phyloP scores from a whole-genome alignment of 2,888 invertebrate genomes.

The Xestia ashworthii region DNA sequence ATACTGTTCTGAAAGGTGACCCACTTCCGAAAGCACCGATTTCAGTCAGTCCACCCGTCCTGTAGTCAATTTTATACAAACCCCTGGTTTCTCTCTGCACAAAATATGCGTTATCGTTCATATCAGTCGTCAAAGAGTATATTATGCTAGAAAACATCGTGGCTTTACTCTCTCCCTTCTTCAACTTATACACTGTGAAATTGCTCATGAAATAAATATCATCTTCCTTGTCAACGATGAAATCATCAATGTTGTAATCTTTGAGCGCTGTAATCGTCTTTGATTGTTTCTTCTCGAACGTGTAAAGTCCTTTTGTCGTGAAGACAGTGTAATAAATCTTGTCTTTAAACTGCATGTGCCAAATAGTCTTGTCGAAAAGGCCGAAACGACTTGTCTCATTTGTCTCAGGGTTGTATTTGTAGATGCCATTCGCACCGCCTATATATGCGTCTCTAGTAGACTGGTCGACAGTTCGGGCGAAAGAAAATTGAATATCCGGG shows the following conservation, averaged over 20 bases:
- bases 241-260: constrained; percentile 80
- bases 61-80: constrained; percentile 78
- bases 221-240: constrained; percentile 77
- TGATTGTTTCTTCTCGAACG: constrained; percentile 72
- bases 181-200: constrained; percentile 74
- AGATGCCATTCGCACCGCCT: constrained; percentile 78
- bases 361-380: constrained; percentile 77
- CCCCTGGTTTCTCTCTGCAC: constrained; percentile 76
- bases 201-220: constrained; percentile 82
- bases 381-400: constrained; percentile 72
- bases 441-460: constrained; percentile 76
- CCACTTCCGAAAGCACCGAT: constrained; percentile 78
- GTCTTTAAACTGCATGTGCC: constrained; percentile 80
- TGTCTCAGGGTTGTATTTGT: constrained; percentile 72
- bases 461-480: constrained; percentile 80
- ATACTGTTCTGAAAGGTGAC: constrained; percentile 74
- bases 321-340: constrained; percentile 79
- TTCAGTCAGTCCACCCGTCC: constrained; percentile 70
- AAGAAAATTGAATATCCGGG: constrained; percentile 77
- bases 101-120: constrained; percentile 76
- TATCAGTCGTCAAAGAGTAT: constrained; percentile 78
- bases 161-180: constrained; percentile 73
- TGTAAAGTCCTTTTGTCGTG: constrained; percentile 74
- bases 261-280: constrained; percentile 70
- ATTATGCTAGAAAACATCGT: constrained; percentile 74